Evolutionary conservation across 1,140 invertebrate genomes (phyloP), one percentile per base, ranked within the genome.

Genomic region (Gonioctena quinquepunctata): DNA sequence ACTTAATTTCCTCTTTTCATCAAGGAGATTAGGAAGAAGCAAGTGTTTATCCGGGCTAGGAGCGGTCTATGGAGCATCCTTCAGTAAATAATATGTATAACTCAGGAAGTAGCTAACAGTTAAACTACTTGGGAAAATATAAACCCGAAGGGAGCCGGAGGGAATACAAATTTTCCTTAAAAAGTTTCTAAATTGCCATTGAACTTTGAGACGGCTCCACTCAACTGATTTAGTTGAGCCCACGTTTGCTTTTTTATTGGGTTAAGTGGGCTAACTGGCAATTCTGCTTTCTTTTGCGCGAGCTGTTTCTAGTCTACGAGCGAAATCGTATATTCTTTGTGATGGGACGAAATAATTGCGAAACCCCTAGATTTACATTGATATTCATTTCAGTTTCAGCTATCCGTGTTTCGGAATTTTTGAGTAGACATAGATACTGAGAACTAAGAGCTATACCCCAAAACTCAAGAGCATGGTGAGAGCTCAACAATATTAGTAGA

Each of bases 151-250:
- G 69, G 48, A 65, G 57, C 63, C 66, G 71, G 49, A 68, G 71
- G 73, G 76, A 75, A 77, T 77, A 77, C 73, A 77, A 77, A 77
- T 77, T 77, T 75, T 77, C 71, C 71, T 77, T 77, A 77, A 77
- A 75, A 77, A 77, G 73, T 77, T 77, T 68, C 60, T 73, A 75
- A 77, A 77, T 71, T 77, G 76, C 73, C 66, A 67, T 66, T 59
- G 70, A 75, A 61, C 68, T 68, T 56, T 60, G 68, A 68, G 66
- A 42, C 60, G 68, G 68, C 63, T 70, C 54, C 68, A 21, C 48
- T 50, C 65, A 61, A 68, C 68, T 74, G 69, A 67, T 69, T 74
- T 71, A 71, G 65, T 71, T 65, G 42, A 42, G 33, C 60, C 52
- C n/a, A 59, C 52, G 66, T 74, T 56, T 60, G 19, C 42, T 65